phyloP scores from a whole-genome alignment of 1,140 invertebrate genomes.

The Meloidogyne floridensis region DNA sequence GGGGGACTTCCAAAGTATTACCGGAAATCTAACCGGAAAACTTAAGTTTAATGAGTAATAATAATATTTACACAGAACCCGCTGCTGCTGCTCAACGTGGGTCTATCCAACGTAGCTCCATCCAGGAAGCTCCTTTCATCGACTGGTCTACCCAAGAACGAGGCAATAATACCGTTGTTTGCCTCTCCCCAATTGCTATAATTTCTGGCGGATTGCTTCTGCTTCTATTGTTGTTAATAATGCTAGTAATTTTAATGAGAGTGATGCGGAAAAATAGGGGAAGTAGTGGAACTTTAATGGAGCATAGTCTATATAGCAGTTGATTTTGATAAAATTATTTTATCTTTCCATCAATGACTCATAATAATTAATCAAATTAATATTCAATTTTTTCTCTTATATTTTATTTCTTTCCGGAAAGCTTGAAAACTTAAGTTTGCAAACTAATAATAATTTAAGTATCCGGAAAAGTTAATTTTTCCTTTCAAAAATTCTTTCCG shows the following conservation, averaged over 20 bases:
- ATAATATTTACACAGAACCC: slow-evolving; percentile 32
- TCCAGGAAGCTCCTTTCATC: slow-evolving; percentile 26
- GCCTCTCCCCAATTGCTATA: slow-evolving; percentile 48
- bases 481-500: no score
- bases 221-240: slow-evolving; percentile 22
- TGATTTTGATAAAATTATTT: background rate
- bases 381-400: background rate
- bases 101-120: slow-evolving; percentile 6
- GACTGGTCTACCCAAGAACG: slow-evolving; percentile 20
- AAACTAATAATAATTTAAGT: no score
- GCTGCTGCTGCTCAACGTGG: slow-evolving; percentile 27
- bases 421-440: background rate
- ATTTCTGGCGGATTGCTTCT: slow-evolving; percentile 40
- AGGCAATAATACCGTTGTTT: slow-evolving; percentile 11
- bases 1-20: no score
- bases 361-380: background rate
- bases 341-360: no score
- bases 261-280: slow-evolving; percentile 14
- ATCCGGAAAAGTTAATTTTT: no score
- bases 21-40: background rate
- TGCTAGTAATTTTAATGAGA: slow-evolving; percentile 35
- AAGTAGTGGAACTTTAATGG: slow-evolving; percentile 8
- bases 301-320: slow-evolving; percentile 24
- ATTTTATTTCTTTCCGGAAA: background rate
- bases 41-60: background rate